phyloP scores from a whole-genome alignment of 2,797 vertebrate genomes.

The Thaleichthys pacificus region DNA sequence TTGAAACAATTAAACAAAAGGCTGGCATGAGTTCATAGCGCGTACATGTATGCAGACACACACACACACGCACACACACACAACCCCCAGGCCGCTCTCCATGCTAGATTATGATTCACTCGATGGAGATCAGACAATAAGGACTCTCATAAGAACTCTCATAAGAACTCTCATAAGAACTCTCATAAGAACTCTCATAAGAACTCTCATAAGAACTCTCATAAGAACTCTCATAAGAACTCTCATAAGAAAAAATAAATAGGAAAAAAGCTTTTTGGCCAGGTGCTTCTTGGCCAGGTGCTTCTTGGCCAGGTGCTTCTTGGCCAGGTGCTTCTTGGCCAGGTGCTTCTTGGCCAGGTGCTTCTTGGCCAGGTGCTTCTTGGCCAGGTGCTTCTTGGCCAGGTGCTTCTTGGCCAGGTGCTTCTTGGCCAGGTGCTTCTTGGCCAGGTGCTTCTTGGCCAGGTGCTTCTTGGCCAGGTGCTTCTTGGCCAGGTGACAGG shows the following conservation, averaged over 20 bases:
- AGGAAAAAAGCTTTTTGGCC: neutral
- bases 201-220: too few species aligned
- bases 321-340: neutral
- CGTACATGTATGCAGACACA: neutral
- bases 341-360: neutral
- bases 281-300: neutral
- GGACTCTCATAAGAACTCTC: too few species aligned
- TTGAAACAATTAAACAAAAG: constrained; percentile 58
- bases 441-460: neutral
- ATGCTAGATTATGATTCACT: neutral
- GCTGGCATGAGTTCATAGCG: constrained; percentile 47
- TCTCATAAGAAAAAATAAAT: too few species aligned
- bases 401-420: neutral
- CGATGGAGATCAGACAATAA: neutral
- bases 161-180: too few species aligned
- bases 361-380: neutral
- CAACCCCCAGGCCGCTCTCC: neutral
- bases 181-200: too few species aligned
- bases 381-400: neutral
- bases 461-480: neutral
- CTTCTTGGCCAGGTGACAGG: neutral
- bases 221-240: too few species aligned
- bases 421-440: neutral
- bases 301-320: neutral
- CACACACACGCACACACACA: neutral